Base-by-base conservation (phyloP, 1,140 invertebrate genomes). In the Heliothis virescens region DNA sequence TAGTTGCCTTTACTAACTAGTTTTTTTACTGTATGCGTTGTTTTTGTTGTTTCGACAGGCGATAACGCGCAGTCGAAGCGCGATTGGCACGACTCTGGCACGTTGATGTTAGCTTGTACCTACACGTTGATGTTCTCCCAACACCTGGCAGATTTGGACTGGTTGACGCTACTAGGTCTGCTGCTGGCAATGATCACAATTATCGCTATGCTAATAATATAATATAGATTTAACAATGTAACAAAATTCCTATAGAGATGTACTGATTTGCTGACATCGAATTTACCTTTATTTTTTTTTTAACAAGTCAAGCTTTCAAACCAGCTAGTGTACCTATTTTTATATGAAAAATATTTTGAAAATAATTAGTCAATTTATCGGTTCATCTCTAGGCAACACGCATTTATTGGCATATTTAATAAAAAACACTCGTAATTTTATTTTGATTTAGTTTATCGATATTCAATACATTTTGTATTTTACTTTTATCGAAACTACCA, bases 161-260 rank as follows among this genome's bases (percentile, higher is more conserved):
- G 96, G 92, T 94, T 96, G 90, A 96, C 96, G 87, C 91, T 96
- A 86, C 95, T 97, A 86, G 96, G 96, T 90, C 95, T 97, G 87
- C 90, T 97, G 83, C 95, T 97, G 90, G 96, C 96, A 89, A 95
- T 97, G 86, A 95, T 97, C 87, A 96, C 96, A 82, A 95, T 97
- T 84, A 95, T 97, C 91, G 95, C 95, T 88, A 96, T 96, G 91
- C 91, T 96, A 82, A 91, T 95, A 81, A 89, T 95, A 84, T 95
- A 94, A 91, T 55, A 26, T 77, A 73, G 29, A 13, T 34, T 18
- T 75, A 62, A 60, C 55, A 62, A 75, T 62, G 72, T 75, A 75
- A 75, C 67, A 41, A 67, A 41, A 57, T 57, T 55, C 52, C 21
- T 29, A 29, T 53, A 21, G 48, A 29, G 47, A 52, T 69, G 18